These are phyloP conservation scores for Ibycter americanus DNA, from an alignment of 2,797 vertebrate species.

Conservation along the genomic window DNA sequence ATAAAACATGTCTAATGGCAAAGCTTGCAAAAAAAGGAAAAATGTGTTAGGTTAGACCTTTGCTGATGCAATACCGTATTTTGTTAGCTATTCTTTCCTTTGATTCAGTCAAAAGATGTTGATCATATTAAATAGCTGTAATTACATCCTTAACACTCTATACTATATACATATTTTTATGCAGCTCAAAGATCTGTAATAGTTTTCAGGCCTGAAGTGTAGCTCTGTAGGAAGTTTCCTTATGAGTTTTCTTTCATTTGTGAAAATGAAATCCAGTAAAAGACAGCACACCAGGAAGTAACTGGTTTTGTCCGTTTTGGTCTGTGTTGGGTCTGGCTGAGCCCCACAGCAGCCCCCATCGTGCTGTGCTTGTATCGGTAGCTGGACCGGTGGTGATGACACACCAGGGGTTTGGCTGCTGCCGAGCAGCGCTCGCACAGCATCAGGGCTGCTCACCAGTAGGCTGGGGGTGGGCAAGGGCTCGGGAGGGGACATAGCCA, in stretches of 20 bases:
- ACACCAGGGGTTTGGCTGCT: no score
- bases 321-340: neutral
- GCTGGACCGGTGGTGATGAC: no score
- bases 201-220: neutral
- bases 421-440: no score
- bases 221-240: neutral
- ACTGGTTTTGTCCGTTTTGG: neutral
- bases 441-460: no score
- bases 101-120: neutral
- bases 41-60: neutral
- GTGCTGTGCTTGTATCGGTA: no score
- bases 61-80: neutral
- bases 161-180: neutral
- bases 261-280: neutral
- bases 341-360: no score
- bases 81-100: neutral
- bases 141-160: neutral
- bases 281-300: neutral
- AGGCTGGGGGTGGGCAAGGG: no score
- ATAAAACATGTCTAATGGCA: neutral
- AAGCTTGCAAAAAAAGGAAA: neutral
- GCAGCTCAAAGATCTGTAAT: neutral
- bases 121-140: neutral
- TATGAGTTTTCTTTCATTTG: neutral
- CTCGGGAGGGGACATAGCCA: no score